Percentiles rank a stretch among this genome's conserved stretches.
phyloP scores from a whole-genome alignment of 2,888 invertebrate species.

The Lycocerus yunnanus region DNA sequence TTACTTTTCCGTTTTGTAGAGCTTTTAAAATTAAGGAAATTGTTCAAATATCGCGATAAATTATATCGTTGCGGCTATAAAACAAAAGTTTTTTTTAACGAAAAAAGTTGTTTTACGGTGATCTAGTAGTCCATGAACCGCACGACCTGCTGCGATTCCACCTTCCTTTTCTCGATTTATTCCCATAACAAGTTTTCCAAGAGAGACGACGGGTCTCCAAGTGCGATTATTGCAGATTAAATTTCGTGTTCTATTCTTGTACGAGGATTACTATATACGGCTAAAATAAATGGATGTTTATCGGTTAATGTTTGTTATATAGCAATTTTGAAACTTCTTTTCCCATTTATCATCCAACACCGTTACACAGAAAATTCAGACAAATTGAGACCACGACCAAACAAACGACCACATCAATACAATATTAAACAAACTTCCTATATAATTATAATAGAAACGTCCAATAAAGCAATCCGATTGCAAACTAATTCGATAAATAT shows the following conservation, averaged over 20 bases:
- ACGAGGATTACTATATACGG: conserved; percentile 38
- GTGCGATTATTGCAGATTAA: conserved; percentile 45
- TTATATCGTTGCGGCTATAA: conserved; percentile 13
- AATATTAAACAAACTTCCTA: conserved; percentile 27
- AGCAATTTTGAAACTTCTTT: conserved; percentile 34
- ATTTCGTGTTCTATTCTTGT: conserved; percentile 43
- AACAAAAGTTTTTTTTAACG: conserved; percentile 8
- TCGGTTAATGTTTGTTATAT: conserved; percentile 29
- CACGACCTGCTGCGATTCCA: conserved; percentile 53
- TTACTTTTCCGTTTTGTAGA: conserved; percentile 10
- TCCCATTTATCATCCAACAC: conserved; percentile 25
- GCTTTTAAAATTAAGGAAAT: conserved; percentile 17
- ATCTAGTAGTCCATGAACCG: conserved; percentile 56
- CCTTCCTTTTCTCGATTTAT: conserved; percentile 44
- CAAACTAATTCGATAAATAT: not conserved
- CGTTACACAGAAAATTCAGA: conserved; percentile 15
- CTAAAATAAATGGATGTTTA: conserved; percentile 26
- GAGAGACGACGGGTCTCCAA: conserved; percentile 35
- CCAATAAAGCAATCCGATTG: conserved; percentile 5
- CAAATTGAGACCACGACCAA: not conserved
- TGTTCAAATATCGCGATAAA: conserved; percentile 12
- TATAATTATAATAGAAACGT: conserved; percentile 27
- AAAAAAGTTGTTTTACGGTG: conserved; percentile 43
- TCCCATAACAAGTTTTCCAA: conserved; percentile 50
- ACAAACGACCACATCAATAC: conserved; percentile 9